Percentiles rank a stretch among this genome's conserved stretches.
These are phyloP conservation scores for Rafetus swinhoei DNA, from an alignment of 2,113 vertebrate species.

Conservation along the genomic window DNA sequence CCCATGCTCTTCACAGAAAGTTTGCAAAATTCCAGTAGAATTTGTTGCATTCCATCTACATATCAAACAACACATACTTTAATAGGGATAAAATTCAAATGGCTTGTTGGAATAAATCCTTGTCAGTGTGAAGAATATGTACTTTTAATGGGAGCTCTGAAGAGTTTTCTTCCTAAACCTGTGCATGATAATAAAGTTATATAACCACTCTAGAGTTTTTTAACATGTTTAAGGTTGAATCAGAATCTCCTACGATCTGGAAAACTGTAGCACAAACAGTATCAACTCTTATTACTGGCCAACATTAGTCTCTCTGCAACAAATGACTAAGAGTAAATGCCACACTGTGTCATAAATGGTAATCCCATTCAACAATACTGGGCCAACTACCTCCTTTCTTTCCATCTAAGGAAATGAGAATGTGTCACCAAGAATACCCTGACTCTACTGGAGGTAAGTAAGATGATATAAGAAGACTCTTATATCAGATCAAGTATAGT, in stretches of 20 bases:
- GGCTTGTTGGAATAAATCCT: not conserved
- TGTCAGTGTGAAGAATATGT: not conserved
- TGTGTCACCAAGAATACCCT: fast-evolving
- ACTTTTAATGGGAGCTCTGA: not conserved
- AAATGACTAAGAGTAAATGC: not conserved
- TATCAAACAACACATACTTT: too few species aligned
- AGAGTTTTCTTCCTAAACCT: not conserved
- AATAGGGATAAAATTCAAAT: not conserved
- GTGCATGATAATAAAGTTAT: not conserved
- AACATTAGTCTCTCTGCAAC: not conserved
- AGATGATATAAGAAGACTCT: not conserved
- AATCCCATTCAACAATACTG: too few species aligned
- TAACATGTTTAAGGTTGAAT: not conserved
- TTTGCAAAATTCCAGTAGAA: too few species aligned
- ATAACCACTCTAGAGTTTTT: not conserved
- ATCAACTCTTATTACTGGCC: not conserved
- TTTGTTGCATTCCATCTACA: too few species aligned
- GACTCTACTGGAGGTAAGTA: not conserved
- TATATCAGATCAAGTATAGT: fast-evolving
- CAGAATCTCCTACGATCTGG: not conserved
- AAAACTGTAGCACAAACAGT: not conserved
- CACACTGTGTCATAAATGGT: not conserved
- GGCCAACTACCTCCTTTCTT: not conserved
- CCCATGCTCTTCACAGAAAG: too few species aligned
- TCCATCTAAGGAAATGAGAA: not conserved